A percentile compares a stretch with the other conserved stretches of the same genome.
Evolutionary conservation across 2,797 vertebrate species (phyloP).

Genomic region (Leucoraja ocellata): DNA sequence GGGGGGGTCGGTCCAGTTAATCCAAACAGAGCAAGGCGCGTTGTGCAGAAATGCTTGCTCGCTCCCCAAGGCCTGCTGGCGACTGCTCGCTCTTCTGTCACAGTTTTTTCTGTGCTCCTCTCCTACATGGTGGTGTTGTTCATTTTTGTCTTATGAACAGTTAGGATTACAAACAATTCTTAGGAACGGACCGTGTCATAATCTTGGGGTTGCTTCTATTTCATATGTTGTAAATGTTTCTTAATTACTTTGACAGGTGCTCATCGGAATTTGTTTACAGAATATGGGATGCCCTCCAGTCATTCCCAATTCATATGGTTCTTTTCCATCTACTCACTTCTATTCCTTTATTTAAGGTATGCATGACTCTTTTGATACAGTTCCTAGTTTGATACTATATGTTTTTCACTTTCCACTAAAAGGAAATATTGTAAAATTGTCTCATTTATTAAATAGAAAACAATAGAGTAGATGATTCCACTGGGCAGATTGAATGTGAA

Average conservation of each 20-base stretch:
- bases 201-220: background rate
- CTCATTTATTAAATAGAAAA: background rate
- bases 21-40: too few relatives aligned
- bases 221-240: slow-evolving; percentile 2
- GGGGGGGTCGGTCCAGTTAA: too few relatives aligned
- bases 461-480: background rate
- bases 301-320: slow-evolving; percentile 98
- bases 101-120: too few relatives aligned
- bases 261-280: slow-evolving; percentile 72
- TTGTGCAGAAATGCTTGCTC: too few relatives aligned
- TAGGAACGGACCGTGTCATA: too few relatives aligned
- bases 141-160: too few relatives aligned
- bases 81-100: too few relatives aligned
- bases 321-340: slow-evolving; percentile 97
- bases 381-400: background rate
- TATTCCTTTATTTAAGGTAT: slow-evolving; percentile 99
- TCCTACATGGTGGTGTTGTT: too few relatives aligned
- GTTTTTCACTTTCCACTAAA: background rate
- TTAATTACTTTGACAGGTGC: slow-evolving; percentile 57
- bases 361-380: slow-evolving; percentile 37
- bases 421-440: background rate
- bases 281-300: slow-evolving; percentile 96
- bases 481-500: background rate
- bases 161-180: too few relatives aligned
- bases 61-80: too few relatives aligned